Conservation (phyloP, 2,113 vertebrate genomes). For the Chloroceryle aenea region DNA sequence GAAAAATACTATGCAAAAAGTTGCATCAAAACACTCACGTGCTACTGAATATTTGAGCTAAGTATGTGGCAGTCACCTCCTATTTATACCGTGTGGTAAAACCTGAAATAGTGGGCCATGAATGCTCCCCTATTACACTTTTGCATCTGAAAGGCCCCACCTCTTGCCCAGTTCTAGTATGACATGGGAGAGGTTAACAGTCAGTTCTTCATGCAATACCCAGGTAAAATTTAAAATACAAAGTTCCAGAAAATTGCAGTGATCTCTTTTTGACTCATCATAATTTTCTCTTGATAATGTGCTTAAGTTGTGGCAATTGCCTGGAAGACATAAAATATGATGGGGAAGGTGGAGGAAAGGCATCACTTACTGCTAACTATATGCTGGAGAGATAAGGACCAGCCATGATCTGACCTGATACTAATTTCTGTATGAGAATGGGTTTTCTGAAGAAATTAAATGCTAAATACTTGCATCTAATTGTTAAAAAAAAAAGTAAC, state of each 20-base stretch:
- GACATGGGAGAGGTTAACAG: not conserved
- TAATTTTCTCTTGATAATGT: not conserved
- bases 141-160: not conserved
- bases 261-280: not conserved
- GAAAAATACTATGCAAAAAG: not conserved
- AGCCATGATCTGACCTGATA: not conserved
- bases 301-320: not conserved
- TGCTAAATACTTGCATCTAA: conserved; percentile 29
- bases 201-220: not conserved
- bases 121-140: not conserved
- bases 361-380: not conserved
- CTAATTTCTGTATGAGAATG: conserved; percentile 3
- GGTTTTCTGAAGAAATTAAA: conserved; percentile 46
- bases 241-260: not conserved
- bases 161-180: not conserved
- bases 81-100: not conserved
- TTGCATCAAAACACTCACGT: not conserved
- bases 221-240: not conserved
- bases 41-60: not conserved
- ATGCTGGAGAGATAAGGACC: not conserved
- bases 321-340: not conserved
- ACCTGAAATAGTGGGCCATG: not conserved
- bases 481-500: conserved; percentile 36
- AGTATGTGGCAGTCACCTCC: not conserved
- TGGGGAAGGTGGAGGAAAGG: not conserved